Evolutionary conservation across 2,113 vertebrate genomes (phyloP).

Genomic region (Motacilla alba): DNA sequence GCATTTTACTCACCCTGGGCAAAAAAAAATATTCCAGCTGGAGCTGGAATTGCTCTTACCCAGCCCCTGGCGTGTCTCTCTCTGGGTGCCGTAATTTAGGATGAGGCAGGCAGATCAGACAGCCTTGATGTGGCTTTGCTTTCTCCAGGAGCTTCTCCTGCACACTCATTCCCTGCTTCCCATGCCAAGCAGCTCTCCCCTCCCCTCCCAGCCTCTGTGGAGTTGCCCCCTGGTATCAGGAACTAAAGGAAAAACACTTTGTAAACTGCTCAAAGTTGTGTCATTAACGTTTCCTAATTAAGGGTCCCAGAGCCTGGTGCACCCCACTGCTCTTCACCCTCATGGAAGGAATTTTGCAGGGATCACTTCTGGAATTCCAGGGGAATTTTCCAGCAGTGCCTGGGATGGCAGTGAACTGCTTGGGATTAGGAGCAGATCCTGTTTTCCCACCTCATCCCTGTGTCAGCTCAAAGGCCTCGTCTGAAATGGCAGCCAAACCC

Average conservation of each 20-base stretch:
- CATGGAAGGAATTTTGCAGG: neutral
- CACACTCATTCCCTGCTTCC: neutral
- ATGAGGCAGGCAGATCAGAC: neutral
- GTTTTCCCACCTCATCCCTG: neutral
- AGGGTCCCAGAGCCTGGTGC: neutral
- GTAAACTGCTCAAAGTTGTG: neutral
- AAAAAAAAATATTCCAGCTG: neutral
- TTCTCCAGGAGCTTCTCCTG: neutral
- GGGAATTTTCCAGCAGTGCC: neutral
- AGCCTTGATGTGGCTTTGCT: constrained; percentile 28
- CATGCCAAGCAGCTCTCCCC: neutral
- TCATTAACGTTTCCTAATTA: neutral
- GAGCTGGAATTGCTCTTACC: neutral
- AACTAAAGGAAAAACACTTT: neutral
- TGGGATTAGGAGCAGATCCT: neutral
- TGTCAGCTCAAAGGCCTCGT: neutral
- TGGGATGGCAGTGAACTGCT: neutral
- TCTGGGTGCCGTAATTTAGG: neutral
- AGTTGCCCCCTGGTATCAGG: neutral
- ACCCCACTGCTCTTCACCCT: neutral
- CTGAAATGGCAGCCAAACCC: neutral
- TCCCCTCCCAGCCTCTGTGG: neutral
- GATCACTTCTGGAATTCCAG: neutral
- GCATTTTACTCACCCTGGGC: neutral
- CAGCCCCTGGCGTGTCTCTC: neutral